Evolutionary conservation across 2,113 vertebrate genomes (phyloP).

Genomic region (Notothenia rossii): DNA sequence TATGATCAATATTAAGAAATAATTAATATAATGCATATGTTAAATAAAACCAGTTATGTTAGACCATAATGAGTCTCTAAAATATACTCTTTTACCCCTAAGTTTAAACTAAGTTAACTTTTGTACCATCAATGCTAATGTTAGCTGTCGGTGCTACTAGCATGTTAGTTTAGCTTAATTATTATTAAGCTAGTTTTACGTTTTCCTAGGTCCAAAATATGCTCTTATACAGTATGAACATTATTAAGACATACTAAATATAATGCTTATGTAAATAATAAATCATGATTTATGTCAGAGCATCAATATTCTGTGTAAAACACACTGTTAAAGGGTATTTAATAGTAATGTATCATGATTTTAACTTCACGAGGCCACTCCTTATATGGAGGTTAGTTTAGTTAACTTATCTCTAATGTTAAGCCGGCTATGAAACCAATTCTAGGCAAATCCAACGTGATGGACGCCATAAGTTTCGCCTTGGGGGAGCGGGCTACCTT

Average conservation of each 20-base stretch:
- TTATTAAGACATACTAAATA: background rate
- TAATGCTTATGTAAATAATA: background rate
- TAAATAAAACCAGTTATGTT: no score
- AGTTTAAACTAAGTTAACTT: background rate
- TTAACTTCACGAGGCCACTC: no score
- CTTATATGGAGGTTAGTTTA: background rate
- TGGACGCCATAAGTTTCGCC: slow-evolving; percentile 96
- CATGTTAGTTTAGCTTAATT: background rate
- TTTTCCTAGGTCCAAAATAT: background rate
- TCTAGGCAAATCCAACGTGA: slow-evolving; percentile 95
- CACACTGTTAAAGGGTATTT: no score
- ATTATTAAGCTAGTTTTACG: background rate
- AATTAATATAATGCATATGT: no score
- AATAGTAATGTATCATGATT: no score
- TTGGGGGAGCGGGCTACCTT: slow-evolving; percentile 87
- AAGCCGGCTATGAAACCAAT: background rate
- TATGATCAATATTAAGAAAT: no score
- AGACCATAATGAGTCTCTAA: no score
- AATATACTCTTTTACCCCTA: no score
- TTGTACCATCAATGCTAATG: background rate
- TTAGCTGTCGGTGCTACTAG: background rate
- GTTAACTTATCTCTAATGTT: background rate
- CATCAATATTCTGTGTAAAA: background rate
- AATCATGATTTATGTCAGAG: background rate
- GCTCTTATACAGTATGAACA: background rate